Percentiles rank a stretch among this genome's conserved stretches.
Evolutionary conservation across 2,888 invertebrate genomes (phyloP).

Genomic region (Chromoteleia sp.): DNA sequence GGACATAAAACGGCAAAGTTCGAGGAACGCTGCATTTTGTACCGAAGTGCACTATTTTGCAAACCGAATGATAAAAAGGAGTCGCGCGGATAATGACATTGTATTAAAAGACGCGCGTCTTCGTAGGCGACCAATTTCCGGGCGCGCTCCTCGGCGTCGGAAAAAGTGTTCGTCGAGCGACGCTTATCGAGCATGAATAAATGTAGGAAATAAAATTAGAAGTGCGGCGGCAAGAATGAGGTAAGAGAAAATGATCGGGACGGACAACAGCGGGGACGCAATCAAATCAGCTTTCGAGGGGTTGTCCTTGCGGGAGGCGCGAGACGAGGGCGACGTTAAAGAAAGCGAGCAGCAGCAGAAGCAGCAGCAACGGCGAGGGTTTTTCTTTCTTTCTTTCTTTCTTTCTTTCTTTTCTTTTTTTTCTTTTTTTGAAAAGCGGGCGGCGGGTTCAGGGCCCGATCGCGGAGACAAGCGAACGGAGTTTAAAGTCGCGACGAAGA

Average conservation of each 20-base stretch:
- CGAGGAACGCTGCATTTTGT: not conserved
- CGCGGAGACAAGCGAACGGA: conserved; percentile 29
- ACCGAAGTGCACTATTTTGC: not conserved
- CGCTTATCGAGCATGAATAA: conserved; percentile 38
- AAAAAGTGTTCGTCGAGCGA: conserved; percentile 9
- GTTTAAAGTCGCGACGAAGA: conserved; percentile 43
- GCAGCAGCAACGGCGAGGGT: too few species aligned
- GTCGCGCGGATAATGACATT: conserved; percentile 1
- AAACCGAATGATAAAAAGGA: conserved; percentile 3
- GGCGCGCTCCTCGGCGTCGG: conserved; percentile 7
- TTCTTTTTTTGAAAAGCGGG: too few species aligned
- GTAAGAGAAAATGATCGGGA: too few species aligned
- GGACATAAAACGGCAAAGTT: conserved; percentile 10
- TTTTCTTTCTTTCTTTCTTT: too few species aligned
- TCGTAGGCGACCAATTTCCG: conserved; percentile 25
- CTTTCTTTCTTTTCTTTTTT: too few species aligned
- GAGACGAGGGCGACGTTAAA: not conserved
- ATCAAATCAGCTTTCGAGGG: not conserved
- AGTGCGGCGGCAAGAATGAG: too few species aligned
- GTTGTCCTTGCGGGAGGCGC: not conserved
- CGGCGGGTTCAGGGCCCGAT: conserved; percentile 45
- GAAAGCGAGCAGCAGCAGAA: too few species aligned
- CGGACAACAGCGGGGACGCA: too few species aligned
- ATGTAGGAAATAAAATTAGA: not conserved
- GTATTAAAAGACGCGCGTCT: conserved; percentile 15